These are phyloP conservation scores for Peromyscus eremicus DNA, from an alignment of 2,797 vertebrate species.

Conservation along the genomic window DNA sequence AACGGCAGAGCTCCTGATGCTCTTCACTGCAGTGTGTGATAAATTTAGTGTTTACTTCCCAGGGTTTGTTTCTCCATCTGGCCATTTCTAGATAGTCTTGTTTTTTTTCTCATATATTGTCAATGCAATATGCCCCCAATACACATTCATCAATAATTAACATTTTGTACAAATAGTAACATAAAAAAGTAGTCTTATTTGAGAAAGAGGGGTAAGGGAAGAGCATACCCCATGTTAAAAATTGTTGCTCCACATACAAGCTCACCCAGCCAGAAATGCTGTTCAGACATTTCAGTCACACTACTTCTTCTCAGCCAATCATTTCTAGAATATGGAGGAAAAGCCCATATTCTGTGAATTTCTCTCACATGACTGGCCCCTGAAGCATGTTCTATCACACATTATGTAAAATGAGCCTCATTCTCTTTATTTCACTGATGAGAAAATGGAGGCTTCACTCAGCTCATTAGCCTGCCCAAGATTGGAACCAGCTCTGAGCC, in stretches of 20 bases:
- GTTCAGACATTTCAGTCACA: not conserved
- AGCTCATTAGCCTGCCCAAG: not conserved
- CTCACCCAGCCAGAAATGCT: not conserved
- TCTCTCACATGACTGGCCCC: not conserved
- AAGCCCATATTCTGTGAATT: not conserved
- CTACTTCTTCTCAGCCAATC: not conserved
- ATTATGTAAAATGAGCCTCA: not conserved
- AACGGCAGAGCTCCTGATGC: not conserved
- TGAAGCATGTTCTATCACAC: not conserved
- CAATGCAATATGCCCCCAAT: not conserved
- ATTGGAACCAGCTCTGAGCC: not conserved
- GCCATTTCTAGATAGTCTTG: not conserved
- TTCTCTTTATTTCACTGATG: conserved; percentile 17
- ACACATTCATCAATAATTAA: not conserved
- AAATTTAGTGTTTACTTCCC: not conserved
- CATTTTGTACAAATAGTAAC: not conserved
- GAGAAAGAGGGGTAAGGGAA: not conserved
- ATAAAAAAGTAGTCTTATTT: not conserved
- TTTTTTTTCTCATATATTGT: not conserved
- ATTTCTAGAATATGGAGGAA: not conserved
- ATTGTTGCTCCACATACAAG: not conserved
- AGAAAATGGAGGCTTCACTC: not conserved
- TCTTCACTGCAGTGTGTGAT: not conserved
- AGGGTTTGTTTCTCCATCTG: not conserved
- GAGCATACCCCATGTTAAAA: not conserved